Conservation (phyloP, 2,113 vertebrate genomes). For the Aix galericulata region DNA sequence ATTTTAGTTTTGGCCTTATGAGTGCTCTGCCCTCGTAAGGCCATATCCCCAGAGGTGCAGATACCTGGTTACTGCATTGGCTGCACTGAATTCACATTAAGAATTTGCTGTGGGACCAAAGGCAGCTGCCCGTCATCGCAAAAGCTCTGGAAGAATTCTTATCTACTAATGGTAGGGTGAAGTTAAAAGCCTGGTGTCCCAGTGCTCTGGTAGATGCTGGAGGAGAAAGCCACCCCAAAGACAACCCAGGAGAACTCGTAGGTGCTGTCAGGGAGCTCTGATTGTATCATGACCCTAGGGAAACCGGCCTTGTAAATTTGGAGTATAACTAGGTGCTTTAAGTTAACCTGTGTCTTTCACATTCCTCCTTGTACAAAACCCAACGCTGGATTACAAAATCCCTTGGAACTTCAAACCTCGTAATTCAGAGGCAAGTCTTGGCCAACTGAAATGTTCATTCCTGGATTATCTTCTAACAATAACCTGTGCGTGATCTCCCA, state of each 20-base stretch:
- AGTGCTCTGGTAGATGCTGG: background rate
- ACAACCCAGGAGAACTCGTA: background rate
- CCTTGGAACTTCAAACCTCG: background rate
- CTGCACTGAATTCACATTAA: background rate
- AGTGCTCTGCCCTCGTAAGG: background rate
- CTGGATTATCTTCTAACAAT: background rate
- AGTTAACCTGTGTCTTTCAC: background rate
- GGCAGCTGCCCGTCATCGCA: background rate
- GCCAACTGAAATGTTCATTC: background rate
- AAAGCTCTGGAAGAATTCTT: background rate
- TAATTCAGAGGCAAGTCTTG: background rate
- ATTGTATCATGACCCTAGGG: background rate
- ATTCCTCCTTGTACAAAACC: background rate
- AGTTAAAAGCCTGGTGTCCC: background rate
- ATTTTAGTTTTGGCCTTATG: background rate
- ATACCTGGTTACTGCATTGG: background rate
- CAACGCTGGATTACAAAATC: background rate
- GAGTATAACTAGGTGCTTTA: background rate
- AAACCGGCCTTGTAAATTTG: background rate
- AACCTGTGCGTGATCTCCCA: background rate
- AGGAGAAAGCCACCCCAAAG: background rate
- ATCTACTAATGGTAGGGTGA: background rate
- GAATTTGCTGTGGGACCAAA: accelerated
- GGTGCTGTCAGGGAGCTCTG: background rate
- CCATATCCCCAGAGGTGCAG: background rate